These are phyloP conservation scores for Drosophila malerkotliana DNA, from an alignment of 1,140 invertebrate genomes.

Conservation along the genomic window DNA sequence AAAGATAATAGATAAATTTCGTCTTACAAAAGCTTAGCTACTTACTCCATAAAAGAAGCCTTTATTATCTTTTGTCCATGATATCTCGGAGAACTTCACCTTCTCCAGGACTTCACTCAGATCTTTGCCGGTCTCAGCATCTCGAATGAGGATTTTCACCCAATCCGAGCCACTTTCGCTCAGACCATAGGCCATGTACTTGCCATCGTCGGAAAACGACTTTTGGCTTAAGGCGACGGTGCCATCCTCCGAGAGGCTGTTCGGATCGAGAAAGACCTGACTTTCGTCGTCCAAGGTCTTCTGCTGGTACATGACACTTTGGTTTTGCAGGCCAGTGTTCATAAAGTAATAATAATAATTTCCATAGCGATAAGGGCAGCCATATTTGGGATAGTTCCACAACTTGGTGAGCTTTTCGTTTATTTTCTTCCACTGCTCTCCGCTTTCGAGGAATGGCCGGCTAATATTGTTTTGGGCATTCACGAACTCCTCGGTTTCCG, in stretches of 20 bases:
- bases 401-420: constrained; percentile 92
- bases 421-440: constrained; percentile 89
- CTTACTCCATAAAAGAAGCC: constrained; percentile 97
- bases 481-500: constrained; percentile 96
- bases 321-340: constrained; percentile 98
- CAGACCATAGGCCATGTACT: constrained; percentile 95
- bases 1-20: not conserved
- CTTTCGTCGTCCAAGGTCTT: constrained; percentile 91
- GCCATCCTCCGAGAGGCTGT: constrained; percentile 96
- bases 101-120: constrained; percentile 94
- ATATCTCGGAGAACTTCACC: constrained; percentile 95
- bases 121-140: constrained; percentile 92
- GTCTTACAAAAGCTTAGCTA: constrained; percentile 11
- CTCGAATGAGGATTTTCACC: constrained; percentile 94
- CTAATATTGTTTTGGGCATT: constrained; percentile 96
- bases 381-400: constrained; percentile 98
- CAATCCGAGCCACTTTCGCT: constrained; percentile 98
- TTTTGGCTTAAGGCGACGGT: constrained; percentile 92
- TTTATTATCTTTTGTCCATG: constrained; percentile 97
- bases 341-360: constrained; percentile 96
- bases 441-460: constrained; percentile 92
- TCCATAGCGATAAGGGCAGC: constrained; percentile 93
- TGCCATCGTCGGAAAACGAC: constrained; percentile 95
- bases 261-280: constrained; percentile 97
- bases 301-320: constrained; percentile 97